A percentile compares a stretch with the other conserved stretches of the same genome.
phyloP scores from a whole-genome alignment of 1,140 invertebrate genomes.

The Atopsyche davidsoni region DNA sequence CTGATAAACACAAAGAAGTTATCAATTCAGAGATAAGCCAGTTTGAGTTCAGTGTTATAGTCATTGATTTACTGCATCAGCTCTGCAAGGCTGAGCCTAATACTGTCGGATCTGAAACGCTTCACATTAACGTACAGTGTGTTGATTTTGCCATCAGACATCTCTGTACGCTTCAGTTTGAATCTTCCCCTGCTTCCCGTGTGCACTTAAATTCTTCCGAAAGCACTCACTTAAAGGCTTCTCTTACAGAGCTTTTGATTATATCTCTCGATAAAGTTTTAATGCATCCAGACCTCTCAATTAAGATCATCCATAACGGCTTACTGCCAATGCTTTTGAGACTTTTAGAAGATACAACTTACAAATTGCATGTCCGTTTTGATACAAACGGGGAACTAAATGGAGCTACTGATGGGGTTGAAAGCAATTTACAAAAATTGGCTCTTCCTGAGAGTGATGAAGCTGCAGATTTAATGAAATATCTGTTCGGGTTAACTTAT shows the following conservation, averaged over 20 bases:
- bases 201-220: constrained; percentile 32
- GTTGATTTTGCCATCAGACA: constrained; percentile 57
- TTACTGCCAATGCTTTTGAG: constrained; percentile 55
- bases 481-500: constrained; percentile 55
- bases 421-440: neutral
- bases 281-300: constrained; percentile 50
- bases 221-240: constrained; percentile 49
- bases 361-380: constrained; percentile 34
- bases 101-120: constrained; percentile 42
- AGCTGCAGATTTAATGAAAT: constrained; percentile 49
- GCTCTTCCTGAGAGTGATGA: constrained; percentile 27
- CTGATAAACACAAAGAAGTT: constrained; percentile 48
- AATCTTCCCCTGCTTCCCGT: constrained; percentile 33
- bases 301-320: constrained; percentile 55
- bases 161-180: constrained; percentile 56
- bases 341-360: constrained; percentile 52
- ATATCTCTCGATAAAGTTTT: constrained; percentile 53
- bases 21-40: constrained; percentile 48
- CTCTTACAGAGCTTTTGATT: constrained; percentile 53
- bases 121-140: constrained; percentile 53
- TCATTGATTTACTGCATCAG: constrained; percentile 53
- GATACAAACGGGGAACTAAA: constrained; percentile 11
- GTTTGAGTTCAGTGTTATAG: constrained; percentile 53
- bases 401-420: constrained; percentile 7
- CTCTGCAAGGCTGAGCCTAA: constrained; percentile 53